Evolutionary conservation across 2,888 invertebrate species (phyloP).

Genomic region (Actias luna): DNA sequence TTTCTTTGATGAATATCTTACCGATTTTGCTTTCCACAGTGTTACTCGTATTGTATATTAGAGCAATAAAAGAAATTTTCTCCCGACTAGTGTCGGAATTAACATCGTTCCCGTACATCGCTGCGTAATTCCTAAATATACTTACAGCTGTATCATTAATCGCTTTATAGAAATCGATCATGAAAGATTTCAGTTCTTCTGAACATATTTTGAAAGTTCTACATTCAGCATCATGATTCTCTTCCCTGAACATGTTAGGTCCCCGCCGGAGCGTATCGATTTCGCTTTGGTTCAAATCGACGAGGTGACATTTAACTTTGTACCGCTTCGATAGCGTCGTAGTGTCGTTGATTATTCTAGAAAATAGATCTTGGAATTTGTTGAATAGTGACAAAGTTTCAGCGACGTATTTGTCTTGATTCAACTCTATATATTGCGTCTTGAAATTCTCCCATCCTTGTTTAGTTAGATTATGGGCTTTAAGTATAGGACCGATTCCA

Average conservation of each 20-base stretch:
- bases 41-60: constrained; percentile 36
- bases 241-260: constrained; percentile 2
- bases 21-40: constrained; percentile 32
- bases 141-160: constrained; percentile 52
- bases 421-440: constrained; percentile 28
- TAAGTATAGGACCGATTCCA: constrained; percentile 10
- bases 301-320: constrained; percentile 44
- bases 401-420: constrained; percentile 22
- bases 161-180: constrained; percentile 43
- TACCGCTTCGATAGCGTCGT: constrained; percentile 36
- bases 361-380: constrained; percentile 41
- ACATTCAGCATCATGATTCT: constrained; percentile 30
- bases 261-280: constrained; percentile 9
- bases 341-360: constrained; percentile 37
- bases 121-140: constrained; percentile 51
- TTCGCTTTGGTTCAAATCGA: constrained; percentile 25
- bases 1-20: constrained; percentile 39
- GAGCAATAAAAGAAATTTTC: constrained; percentile 33
- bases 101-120: constrained; percentile 58
- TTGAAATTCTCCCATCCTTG: constrained; percentile 40
- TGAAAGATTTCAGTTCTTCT: constrained; percentile 47
- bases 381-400: constrained; percentile 34
- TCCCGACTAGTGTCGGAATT: constrained; percentile 37
- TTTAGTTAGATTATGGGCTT: constrained; percentile 20
- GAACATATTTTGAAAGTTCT: constrained; percentile 50